phyloP scores from a whole-genome alignment of 2,797 vertebrate genomes.

The Tauraco hartlaubi region DNA sequence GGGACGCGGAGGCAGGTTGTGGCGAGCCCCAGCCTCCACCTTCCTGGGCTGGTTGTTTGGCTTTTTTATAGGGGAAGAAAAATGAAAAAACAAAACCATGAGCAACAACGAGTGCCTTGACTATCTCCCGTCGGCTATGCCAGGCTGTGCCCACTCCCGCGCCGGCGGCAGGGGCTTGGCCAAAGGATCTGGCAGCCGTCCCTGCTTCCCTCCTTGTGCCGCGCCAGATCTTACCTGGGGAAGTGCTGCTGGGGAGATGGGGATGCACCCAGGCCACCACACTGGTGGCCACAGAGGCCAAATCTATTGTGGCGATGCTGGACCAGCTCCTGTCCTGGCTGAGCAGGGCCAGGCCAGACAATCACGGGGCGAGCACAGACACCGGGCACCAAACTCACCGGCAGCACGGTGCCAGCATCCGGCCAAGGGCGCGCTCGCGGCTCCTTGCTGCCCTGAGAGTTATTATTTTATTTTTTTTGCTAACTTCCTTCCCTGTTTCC shows the following conservation, averaged over 20 bases:
- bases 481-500: not conserved
- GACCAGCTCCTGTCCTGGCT: not conserved
- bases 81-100: not conserved
- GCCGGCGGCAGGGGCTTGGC: not conserved
- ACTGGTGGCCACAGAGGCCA: not conserved
- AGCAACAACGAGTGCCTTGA: slow-evolving; percentile 69
- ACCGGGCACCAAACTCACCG: fast-evolving
- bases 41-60: not conserved
- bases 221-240: not conserved
- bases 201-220: not conserved
- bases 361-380: fast-evolving
- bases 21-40: not conserved
- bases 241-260: not conserved
- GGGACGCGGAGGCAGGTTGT: not conserved
- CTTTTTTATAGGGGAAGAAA: not conserved
- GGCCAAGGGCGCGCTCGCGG: fast-evolving
- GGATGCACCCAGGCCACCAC: not conserved
- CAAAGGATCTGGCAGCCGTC: not conserved
- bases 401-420: not conserved
- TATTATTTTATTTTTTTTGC: not conserved
- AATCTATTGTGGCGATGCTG: not conserved
- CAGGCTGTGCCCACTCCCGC: fast-evolving
- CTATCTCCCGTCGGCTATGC: not conserved
- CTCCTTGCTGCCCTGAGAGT: not conserved
- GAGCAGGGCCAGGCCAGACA: not conserved